Evolutionary conservation across 1,140 invertebrate genomes (phyloP).

Genomic region (Drosophila teissieri): DNA sequence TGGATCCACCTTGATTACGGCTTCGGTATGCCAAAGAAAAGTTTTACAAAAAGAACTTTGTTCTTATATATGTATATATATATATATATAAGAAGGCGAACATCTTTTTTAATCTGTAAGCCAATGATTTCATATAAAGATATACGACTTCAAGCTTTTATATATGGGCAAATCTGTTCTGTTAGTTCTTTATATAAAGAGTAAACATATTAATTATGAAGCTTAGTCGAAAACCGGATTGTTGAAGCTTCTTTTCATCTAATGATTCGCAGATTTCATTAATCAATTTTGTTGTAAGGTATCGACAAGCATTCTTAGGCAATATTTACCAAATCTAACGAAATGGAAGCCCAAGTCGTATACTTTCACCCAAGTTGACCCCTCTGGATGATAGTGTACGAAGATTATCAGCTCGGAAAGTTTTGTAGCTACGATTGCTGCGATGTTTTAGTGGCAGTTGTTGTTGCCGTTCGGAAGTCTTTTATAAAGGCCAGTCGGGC

Average conservation of each 20-base stretch:
- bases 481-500: constrained; percentile 47
- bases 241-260: neutral
- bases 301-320: neutral
- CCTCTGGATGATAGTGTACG: constrained; percentile 24
- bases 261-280: constrained; percentile 5
- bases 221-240: too few relatives aligned
- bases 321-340: constrained; percentile 6
- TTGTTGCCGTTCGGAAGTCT: constrained; percentile 29
- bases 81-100: too few relatives aligned
- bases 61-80: too few relatives aligned
- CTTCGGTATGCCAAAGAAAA: neutral
- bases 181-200: too few relatives aligned
- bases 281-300: constrained; percentile 4
- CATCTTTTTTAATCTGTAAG: too few relatives aligned
- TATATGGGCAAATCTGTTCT: too few relatives aligned
- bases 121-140: neutral
- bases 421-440: constrained; percentile 14
- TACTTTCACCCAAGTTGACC: constrained; percentile 9
- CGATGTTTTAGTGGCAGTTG: constrained; percentile 8
- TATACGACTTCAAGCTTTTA: neutral
- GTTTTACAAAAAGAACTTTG: too few relatives aligned
- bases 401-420: constrained; percentile 32
- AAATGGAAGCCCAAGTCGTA: constrained; percentile 3
- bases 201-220: too few relatives aligned
- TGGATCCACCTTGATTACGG: neutral